A percentile compares a stretch with the other conserved stretches of the same genome.
phyloP scores from a whole-genome alignment of 2,888 invertebrate species.

The Nectonema munidae region DNA sequence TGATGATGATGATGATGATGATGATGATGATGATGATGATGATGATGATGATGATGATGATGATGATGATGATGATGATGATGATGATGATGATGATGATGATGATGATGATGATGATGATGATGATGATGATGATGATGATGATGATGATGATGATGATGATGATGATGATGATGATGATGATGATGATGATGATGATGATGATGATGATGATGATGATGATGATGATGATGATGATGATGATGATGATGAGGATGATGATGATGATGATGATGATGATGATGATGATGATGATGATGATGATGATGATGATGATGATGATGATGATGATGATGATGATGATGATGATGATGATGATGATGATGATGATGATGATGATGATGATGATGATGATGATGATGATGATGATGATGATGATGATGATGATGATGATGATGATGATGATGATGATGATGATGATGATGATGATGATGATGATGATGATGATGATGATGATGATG shows the following conservation, averaged over 20 bases:
- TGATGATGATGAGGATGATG: no score
- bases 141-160: conserved; percentile 5
- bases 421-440: neutral
- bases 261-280: conserved; percentile 5
- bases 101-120: conserved; percentile 5
- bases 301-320: conserved; percentile 5
- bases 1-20: conserved; percentile 5
- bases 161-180: conserved; percentile 5
- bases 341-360: conserved; percentile 5
- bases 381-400: conserved; percentile 5
- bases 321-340: conserved; percentile 5
- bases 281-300: conserved; percentile 5
- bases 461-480: conserved; percentile 5
- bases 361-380: conserved; percentile 5
- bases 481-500: conserved; percentile 5
- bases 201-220: conserved; percentile 5
- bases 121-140: conserved; percentile 5
- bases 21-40: conserved; percentile 5
- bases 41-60: conserved; percentile 5
- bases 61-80: conserved; percentile 5
- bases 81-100: conserved; percentile 5
- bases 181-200: conserved; percentile 5
- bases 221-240: conserved; percentile 5
- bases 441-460: conserved; percentile 1
- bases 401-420: conserved; percentile 1